Evolutionary conservation across 1,140 invertebrate species (phyloP).

Genomic region (Meloidogyne hapla): DNA sequence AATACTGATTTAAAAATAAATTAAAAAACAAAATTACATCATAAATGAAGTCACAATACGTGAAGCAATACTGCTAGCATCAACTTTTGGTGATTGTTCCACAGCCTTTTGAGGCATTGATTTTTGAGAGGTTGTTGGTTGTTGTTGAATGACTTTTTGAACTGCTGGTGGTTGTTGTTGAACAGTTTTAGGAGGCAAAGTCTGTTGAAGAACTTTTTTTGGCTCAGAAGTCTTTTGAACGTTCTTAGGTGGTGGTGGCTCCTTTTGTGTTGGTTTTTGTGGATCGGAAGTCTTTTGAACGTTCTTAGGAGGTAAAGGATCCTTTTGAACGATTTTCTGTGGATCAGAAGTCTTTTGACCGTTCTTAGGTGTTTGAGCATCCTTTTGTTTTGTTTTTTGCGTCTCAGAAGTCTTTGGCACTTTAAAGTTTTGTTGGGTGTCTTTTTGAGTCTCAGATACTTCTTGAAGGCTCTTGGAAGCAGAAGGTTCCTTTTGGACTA

Average conservation of each 20-base stretch:
- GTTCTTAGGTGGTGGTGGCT: too few relatives aligned
- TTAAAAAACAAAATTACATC: not conserved
- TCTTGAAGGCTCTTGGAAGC: not conserved
- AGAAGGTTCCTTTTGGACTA: not conserved
- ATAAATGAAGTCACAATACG: conserved; percentile 19
- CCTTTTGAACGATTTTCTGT: too few relatives aligned
- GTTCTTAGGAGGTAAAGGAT: too few relatives aligned
- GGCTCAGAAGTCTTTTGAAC: not conserved
- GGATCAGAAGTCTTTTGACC: too few relatives aligned
- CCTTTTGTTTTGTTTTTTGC: too few relatives aligned
- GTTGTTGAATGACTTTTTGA: not conserved
- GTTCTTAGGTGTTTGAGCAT: too few relatives aligned
- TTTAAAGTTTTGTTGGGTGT: too few relatives aligned
- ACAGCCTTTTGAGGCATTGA: not conserved
- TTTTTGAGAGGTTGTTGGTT: not conserved
- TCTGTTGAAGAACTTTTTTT: not conserved
- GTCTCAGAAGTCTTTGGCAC: too few relatives aligned
- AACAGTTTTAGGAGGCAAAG: not conserved
- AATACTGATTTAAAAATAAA: too few relatives aligned
- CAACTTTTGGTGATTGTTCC: not conserved
- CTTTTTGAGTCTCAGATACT: not conserved
- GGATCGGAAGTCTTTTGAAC: too few relatives aligned
- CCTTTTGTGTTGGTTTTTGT: too few relatives aligned
- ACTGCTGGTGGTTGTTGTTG: not conserved
- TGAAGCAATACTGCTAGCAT: not conserved